Evolutionary conservation across 64 coral and sea anemone genomes (phyloP), one percentile per base, ranked within the genome.

Genomic region (Pachyseris speciosa): DNA sequence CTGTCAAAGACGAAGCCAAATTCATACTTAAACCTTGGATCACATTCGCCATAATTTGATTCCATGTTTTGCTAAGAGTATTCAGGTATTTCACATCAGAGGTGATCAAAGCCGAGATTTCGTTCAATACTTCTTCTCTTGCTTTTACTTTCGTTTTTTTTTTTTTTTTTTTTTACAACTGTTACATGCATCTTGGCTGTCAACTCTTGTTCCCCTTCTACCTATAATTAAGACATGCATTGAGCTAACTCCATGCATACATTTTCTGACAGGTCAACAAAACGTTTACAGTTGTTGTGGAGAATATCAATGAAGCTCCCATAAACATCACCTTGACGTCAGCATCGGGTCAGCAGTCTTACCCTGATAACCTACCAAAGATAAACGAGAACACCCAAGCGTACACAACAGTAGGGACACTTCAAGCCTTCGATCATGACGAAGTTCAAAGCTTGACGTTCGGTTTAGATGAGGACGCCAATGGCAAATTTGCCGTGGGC

Each of bases 371-470:
- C 16, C 27, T 49, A n/a, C 68, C 96, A 67, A 31, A 33, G 24
- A 45, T 94, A 31, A 67, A 94, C 26, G 96, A 98, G 84, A 98
- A 98, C 61, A 85, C 96, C 9, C 50, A 84, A 24, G 69, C 22
- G 4, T 84, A 71, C 32, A 84, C 64, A 11, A 36, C 57, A 7
- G 92, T 98, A 17, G 96, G 96, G 70, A 98, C 88, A 49, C 75
- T 98, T 67, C 83, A 94, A 24, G 91, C 96, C 0, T 72, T 98
- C 6, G 96, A 98, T 86, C 88, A 89, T 44, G 96, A 98, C 75
- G 92, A 89, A 30, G 84, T 79, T 37, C 88, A 98, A 49, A 49
- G 5, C n/a, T 72, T 98, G 5, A 55, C 36, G 50, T 98, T 94
- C 84, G 63, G 51, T 51, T 51, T 94, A 34, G 88, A 94, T 28